Conservation (phyloP, 2,113 vertebrate species). For the Stigmatopora nigra region DNA sequence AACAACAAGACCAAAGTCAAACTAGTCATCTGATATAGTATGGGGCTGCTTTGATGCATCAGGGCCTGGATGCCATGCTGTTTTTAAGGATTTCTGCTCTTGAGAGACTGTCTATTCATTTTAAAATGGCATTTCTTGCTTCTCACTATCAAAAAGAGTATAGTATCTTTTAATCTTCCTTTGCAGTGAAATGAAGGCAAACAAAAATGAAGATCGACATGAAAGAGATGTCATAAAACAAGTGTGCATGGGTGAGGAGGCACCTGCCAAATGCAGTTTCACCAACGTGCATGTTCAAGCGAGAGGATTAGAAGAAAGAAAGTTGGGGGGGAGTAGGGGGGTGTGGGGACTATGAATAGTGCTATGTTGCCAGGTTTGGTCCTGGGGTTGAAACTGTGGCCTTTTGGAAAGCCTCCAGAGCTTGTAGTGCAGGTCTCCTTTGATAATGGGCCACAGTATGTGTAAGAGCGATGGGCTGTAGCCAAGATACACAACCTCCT, state of each 20-base stretch:
- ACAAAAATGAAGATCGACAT: constrained; percentile 26
- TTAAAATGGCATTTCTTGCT: too few species aligned
- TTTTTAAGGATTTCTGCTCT: neutral
- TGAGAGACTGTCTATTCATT: too few species aligned
- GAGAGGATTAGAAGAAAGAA: constrained; percentile 14
- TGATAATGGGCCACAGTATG: constrained; percentile 72
- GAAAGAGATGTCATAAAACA: constrained; percentile 26
- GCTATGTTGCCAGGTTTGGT: constrained; percentile 30
- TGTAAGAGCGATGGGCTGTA: constrained; percentile 68
- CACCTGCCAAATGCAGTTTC: constrained; percentile 35
- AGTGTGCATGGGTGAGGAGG: constrained; percentile 26
- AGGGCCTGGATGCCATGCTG: neutral
- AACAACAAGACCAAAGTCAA: neutral
- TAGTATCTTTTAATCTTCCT: neutral
- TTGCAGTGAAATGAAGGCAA: constrained; percentile 20
- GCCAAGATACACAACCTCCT: constrained; percentile 72
- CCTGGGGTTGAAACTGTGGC: constrained; percentile 41
- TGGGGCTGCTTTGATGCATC: neutral
- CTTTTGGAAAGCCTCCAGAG: constrained; percentile 67
- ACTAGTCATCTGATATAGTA: neutral
- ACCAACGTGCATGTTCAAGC: constrained; percentile 39
- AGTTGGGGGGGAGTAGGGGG: neutral
- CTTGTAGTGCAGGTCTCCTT: constrained; percentile 67
- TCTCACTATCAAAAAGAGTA: too few species aligned
- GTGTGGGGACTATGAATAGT: constrained; percentile 14